Percentiles rank a stretch among this genome's conserved stretches.
These are phyloP conservation scores for Schizothorax lantsangensis DNA, from an alignment of 2,797 vertebrate genomes.

Conservation along the genomic window DNA sequence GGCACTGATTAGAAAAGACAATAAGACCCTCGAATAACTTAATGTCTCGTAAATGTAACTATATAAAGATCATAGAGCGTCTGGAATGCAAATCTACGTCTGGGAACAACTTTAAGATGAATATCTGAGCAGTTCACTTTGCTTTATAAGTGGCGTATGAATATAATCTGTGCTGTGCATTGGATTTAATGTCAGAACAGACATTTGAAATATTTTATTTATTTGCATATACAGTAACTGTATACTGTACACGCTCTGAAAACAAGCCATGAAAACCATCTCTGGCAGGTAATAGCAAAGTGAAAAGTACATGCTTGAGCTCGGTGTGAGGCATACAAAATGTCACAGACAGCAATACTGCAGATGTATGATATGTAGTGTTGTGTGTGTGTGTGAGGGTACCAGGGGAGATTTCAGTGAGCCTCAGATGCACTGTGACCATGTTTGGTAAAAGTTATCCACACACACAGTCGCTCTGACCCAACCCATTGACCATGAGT, in stretches of 20 bases:
- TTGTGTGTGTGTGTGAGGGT: conserved; percentile 56
- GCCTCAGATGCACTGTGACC: conserved; percentile 77
- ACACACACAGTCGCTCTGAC: conserved; percentile 66
- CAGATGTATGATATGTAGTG: conserved; percentile 35
- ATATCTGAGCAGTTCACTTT: conserved; percentile 4
- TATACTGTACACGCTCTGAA: background rate
- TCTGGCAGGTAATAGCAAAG: background rate
- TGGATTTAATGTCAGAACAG: background rate
- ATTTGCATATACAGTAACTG: background rate
- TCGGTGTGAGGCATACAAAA: conserved; percentile 12
- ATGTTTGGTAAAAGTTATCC: conserved; percentile 84
- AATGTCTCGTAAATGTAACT: conserved; percentile 61
- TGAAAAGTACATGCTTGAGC: background rate
- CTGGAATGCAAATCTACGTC: conserved; percentile 70
- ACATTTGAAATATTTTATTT: background rate
- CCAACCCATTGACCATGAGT: conserved; percentile 72
- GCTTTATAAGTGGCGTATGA: background rate
- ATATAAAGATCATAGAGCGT: conserved; percentile 58
- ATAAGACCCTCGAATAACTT: conserved; percentile 39
- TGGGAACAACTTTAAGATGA: conserved; percentile 61
- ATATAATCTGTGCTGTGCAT: background rate
- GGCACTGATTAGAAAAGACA: conserved; percentile 49
- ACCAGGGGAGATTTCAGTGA: conserved; percentile 69
- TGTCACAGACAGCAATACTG: conserved; percentile 42
- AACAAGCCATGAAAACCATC: background rate